Conservation (phyloP, 2,888 invertebrate species). For the Heteromurus nitidus region DNA sequence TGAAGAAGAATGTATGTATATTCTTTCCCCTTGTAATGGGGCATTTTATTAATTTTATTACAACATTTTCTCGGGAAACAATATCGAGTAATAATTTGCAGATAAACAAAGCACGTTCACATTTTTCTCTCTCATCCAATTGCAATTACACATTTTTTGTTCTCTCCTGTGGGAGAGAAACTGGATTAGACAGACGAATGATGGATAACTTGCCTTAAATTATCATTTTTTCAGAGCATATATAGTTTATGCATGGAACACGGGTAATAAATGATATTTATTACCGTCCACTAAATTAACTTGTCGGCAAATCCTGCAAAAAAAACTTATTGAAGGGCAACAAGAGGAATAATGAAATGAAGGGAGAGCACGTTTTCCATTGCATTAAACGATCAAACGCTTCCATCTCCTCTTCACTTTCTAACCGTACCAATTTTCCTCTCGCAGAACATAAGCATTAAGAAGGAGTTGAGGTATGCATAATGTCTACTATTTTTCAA, state of each 20-base stretch:
- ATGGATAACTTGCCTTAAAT: too few relatives aligned
- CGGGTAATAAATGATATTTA: constrained; percentile 57
- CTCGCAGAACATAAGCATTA: too few relatives aligned
- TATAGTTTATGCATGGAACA: background rate
- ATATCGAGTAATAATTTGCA: constrained; percentile 49
- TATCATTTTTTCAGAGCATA: background rate
- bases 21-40: too few relatives aligned
- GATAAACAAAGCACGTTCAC: constrained; percentile 24
- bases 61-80: constrained; percentile 20
- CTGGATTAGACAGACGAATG: constrained; percentile 23
- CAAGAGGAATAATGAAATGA: constrained; percentile 32
- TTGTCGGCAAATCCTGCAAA: constrained; percentile 61
- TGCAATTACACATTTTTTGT: background rate
- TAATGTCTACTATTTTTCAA: too few relatives aligned
- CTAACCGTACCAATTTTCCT: too few relatives aligned
- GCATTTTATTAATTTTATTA: constrained; percentile 56
- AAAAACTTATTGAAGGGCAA: constrained; percentile 53
- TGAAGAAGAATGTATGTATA: too few relatives aligned
- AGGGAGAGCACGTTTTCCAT: constrained; percentile 16
- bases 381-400: too few relatives aligned
- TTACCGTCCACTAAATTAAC: constrained; percentile 59
- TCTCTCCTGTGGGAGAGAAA: too few relatives aligned
- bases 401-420: too few relatives aligned
- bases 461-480: too few relatives aligned
- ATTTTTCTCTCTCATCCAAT: background rate